Conservation (phyloP, 2,797 vertebrate species). For the Sphaeramia orbicularis region DNA sequence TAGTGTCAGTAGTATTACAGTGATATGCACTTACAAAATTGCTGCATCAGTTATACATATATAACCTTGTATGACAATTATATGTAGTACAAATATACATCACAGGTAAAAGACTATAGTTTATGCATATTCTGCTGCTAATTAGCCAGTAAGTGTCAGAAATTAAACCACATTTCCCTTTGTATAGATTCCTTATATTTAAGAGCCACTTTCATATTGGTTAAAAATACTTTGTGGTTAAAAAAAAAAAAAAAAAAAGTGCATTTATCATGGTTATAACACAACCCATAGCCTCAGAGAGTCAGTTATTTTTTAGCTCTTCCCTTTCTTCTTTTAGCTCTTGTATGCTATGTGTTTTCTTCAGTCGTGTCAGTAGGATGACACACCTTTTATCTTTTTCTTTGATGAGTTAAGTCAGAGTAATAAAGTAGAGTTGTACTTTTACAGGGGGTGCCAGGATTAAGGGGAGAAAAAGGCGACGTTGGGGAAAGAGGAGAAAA, state of each 20-base stretch:
- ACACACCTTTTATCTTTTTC: neutral
- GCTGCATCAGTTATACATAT: too few relatives aligned
- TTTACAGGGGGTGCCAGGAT: conserved; percentile 97
- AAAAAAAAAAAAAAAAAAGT: too few relatives aligned
- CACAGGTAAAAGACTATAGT: too few relatives aligned
- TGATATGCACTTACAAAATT: too few relatives aligned
- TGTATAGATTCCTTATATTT: neutral
- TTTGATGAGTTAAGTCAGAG: conserved; percentile 40
- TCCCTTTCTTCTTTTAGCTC: conserved; percentile 2
- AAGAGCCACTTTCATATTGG: neutral
- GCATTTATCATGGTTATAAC: conserved; percentile 3
- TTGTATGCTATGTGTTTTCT: conserved; percentile 2
- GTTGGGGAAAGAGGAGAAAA: conserved; percentile 99
- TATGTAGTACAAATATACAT: too few relatives aligned
- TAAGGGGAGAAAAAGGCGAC: conserved; percentile 98
- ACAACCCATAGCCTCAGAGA: conserved; percentile 3
- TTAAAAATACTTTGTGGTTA: neutral
- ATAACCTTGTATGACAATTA: too few relatives aligned
- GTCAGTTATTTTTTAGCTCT: neutral
- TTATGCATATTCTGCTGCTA: neutral
- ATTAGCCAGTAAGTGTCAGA: neutral
- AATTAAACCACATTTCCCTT: too few relatives aligned
- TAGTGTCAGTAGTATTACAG: too few relatives aligned
- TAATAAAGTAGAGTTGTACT: conserved; percentile 83
- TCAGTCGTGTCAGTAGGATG: conserved; percentile 1